phyloP scores from a whole-genome alignment of 1,140 invertebrate species.

The Diorhabda elongata region DNA sequence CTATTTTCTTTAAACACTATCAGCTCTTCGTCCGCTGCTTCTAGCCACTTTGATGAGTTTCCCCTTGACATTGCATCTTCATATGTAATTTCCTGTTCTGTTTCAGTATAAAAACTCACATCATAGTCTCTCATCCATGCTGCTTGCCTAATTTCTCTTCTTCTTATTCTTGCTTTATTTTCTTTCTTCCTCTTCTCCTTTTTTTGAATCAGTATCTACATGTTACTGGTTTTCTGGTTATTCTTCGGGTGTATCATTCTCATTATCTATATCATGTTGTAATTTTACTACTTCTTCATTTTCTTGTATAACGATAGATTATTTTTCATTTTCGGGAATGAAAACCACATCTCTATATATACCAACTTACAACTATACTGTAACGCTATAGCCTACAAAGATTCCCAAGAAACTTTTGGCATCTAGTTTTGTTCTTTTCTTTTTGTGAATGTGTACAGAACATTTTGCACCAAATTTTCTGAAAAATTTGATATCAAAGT shows the following conservation, averaged over 20 bases:
- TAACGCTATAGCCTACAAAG: conserved; percentile 13
- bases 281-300: background rate
- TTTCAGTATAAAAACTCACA: too few species aligned
- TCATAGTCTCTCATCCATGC: too few species aligned
- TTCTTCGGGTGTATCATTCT: background rate
- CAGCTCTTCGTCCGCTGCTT: too few species aligned
- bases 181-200: background rate
- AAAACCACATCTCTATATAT: background rate
- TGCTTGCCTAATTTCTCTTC: too few species aligned
- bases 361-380: too few species aligned
- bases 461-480: background rate
- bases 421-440: conserved; percentile 9
- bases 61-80: too few species aligned
- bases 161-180: too few species aligned
- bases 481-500: background rate
- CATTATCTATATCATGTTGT: background rate
- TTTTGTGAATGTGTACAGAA: conserved; percentile 11
- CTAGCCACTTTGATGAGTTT: too few species aligned
- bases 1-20: too few species aligned
- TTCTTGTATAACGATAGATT: background rate
- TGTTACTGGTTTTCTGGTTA: background rate
- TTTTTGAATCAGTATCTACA: background rate
- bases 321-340: conserved; percentile 3
- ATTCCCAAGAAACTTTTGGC: conserved; percentile 17
- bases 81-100: too few species aligned